These are phyloP conservation scores for Pseudonaja textilis DNA, from an alignment of 2,113 vertebrate species.

Conservation along the genomic window DNA sequence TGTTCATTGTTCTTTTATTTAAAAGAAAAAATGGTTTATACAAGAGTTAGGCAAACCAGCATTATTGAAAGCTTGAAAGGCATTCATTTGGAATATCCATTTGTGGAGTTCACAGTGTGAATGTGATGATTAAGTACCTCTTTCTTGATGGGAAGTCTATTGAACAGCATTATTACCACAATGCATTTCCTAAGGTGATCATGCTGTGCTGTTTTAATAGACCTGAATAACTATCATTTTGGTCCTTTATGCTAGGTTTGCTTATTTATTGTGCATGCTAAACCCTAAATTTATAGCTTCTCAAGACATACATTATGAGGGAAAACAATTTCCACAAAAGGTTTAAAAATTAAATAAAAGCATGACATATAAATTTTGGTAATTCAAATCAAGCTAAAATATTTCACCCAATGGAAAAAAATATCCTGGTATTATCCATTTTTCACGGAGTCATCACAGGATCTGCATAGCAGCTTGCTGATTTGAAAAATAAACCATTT, in stretches of 20 bases:
- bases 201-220: not conserved
- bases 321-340: not conserved
- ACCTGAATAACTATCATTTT: not conserved
- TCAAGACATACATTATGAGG: constrained; percentile 24
- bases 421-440: not conserved
- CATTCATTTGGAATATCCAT: not conserved
- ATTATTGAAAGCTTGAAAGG: not conserved
- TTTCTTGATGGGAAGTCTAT: rapidly evolving
- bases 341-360: not conserved
- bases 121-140: not conserved
- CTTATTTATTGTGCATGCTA: constrained; percentile 26
- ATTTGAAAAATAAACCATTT: not conserved
- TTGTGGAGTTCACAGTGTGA: rapidly evolving
- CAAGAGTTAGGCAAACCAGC: not conserved
- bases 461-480: not conserved
- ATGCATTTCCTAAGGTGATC: not conserved
- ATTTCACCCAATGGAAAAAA: not conserved
- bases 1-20: not conserved
- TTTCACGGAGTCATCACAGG: not conserved
- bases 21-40: not conserved
- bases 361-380: not conserved
- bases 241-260: not conserved
- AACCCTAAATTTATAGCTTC: constrained; percentile 35
- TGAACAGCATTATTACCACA: not conserved
- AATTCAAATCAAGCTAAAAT: not conserved